These are phyloP conservation scores for Caenorhabditis sinica DNA, from an alignment of 2,888 invertebrate genomes.

Conservation along the genomic window DNA sequence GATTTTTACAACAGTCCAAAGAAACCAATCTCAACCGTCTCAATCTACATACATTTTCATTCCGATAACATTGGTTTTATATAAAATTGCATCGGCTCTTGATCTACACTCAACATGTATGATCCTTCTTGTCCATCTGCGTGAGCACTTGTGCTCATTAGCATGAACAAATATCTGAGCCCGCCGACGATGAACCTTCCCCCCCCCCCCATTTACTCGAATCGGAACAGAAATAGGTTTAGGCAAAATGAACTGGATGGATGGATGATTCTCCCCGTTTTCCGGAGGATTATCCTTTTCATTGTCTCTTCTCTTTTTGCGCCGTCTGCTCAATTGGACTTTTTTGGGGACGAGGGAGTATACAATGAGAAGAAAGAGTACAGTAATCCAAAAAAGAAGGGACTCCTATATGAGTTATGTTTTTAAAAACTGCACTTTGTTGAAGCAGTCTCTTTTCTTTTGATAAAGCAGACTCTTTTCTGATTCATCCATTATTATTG, in stretches of 20 bases:
- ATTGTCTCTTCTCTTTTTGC: slow-evolving; percentile 8
- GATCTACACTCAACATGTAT: slow-evolving; percentile 36
- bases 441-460: background rate
- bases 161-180: slow-evolving; percentile 63
- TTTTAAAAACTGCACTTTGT: background rate
- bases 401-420: no score
- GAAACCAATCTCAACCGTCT: no score
- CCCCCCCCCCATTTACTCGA: slow-evolving; percentile 5
- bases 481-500: slow-evolving; percentile 15
- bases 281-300: slow-evolving; percentile 44
- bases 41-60: background rate
- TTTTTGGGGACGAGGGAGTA: background rate
- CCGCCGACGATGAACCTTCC: background rate
- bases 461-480: slow-evolving; percentile 15
- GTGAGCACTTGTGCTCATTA: slow-evolving; percentile 59
- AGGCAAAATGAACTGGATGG: slow-evolving; percentile 14
- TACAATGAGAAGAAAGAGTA: background rate
- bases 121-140: slow-evolving; percentile 22
- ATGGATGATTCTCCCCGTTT: slow-evolving; percentile 18
- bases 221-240: slow-evolving; percentile 24
- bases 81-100: slow-evolving; percentile 26
- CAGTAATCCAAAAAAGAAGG: background rate
- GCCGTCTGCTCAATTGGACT: background rate
- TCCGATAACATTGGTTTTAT: background rate
- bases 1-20: no score